Base-by-base conservation (phyloP, 2,797 vertebrate species). In the Diplodus puntazzo region DNA sequence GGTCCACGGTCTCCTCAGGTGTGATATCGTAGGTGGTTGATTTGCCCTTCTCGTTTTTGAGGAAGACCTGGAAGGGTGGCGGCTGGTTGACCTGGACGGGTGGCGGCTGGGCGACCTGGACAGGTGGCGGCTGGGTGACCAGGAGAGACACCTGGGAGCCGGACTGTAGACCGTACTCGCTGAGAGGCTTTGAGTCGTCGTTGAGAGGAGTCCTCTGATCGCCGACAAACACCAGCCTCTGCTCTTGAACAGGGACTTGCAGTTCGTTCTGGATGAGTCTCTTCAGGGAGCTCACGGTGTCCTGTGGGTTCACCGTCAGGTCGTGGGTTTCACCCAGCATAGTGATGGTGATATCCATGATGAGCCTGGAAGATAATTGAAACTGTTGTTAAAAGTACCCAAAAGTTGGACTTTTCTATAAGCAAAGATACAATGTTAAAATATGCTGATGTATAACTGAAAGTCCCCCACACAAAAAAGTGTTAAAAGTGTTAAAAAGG, bases 251-350 rank as follows among this genome's bases (percentile, higher is more conserved):
- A 0, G 39, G 10, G 39, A 39, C 39, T 11, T 10, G 1, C 39
- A 39, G 21, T 1, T 2, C 0, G 8, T 34, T 0, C 0, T 63
- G 10, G 73, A 95, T 92, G 8, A 2, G 27, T 0, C 0, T 14
- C 45, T 94, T 95, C 54, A 96, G 86, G 13, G 45, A 25, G 0
- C 69, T 75, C 49, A 95, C 92, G 0, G 93, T 95, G 68, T 75
- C 68, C 0, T 20, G 0, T 0, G 77, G 68, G 2, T 17, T 0
- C 57, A 95, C 88, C 0, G 0, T 23, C 72, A 95, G 11, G 0
- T 0, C 0, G 9, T 10, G n/a, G 13, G 71, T 48, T 50, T 87
- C 93, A 10, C 14, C 2, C 63, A 95, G 3, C 76, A 79, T 86
- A 1, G 5, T 79, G 7, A 95, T 73, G 0, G 0, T 70, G 6